Conservation (phyloP, 1,140 invertebrate species). For the Ostrea edulis region DNA sequence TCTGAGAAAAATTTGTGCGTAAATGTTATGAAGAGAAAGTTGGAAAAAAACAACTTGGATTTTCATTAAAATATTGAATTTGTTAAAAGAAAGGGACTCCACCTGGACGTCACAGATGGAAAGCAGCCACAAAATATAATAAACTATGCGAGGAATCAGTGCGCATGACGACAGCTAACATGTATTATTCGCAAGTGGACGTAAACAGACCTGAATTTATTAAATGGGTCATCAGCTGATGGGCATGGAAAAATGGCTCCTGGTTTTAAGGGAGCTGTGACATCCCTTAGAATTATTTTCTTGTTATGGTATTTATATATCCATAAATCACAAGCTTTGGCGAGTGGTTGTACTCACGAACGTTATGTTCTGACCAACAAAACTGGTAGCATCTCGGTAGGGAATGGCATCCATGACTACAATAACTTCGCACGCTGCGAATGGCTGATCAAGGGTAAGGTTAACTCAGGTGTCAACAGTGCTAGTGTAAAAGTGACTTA, state of each 20-base stretch:
- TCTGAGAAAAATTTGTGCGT: background rate
- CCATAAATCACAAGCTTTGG: background rate
- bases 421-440: slow-evolving; percentile 85
- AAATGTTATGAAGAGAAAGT: background rate
- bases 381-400: slow-evolving; percentile 25
- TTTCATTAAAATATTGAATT: background rate
- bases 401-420: slow-evolving; percentile 35
- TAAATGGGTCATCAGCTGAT: slow-evolving; percentile 34
- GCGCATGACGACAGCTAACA: background rate
- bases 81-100: background rate
- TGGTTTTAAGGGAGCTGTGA: slow-evolving; percentile 23
- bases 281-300: slow-evolving; percentile 17
- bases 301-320: background rate
- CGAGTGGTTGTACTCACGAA: background rate
- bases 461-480: slow-evolving; percentile 27
- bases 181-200: background rate
- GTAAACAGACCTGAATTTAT: slow-evolving; percentile 14
- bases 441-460: slow-evolving; percentile 93
- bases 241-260: slow-evolving; percentile 27
- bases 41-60: background rate
- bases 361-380: background rate
- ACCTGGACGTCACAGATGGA: background rate
- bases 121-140: background rate
- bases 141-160: background rate
- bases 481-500: slow-evolving; percentile 24